These are phyloP conservation scores for Bellardia pandia DNA, from an alignment of 2,888 invertebrate genomes.

Conservation along the genomic window DNA sequence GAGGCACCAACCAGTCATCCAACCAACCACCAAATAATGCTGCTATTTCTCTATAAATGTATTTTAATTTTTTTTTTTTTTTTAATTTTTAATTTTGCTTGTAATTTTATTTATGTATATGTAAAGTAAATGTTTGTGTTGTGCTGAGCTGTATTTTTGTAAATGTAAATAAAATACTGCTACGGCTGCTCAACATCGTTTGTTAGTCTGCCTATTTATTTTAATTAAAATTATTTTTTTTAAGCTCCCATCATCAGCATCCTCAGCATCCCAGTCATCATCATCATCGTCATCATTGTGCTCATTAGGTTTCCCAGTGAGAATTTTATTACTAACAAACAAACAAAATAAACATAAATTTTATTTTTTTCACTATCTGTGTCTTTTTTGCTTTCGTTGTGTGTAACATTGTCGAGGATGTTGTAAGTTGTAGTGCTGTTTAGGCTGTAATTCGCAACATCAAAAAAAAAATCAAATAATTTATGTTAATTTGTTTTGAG, in stretches of 20 bases:
- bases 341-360: not conserved
- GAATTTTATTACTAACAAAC: constrained; percentile 15
- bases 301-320: constrained; percentile 54
- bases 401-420: not conserved
- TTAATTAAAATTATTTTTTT: constrained; percentile 61
- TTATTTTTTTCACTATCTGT: not conserved
- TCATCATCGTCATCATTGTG: constrained; percentile 29
- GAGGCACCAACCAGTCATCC: not conserved
- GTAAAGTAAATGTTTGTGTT: not conserved
- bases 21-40: not conserved
- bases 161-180: constrained; percentile 35
- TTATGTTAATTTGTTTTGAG: constrained; percentile 40
- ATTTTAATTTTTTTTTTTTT: not conserved
- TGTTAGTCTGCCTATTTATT: constrained; percentile 60
- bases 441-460: not conserved
- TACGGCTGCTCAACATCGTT: not conserved
- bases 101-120: not conserved
- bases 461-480: constrained; percentile 12
- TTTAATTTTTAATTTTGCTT: not conserved
- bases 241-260: constrained; percentile 30
- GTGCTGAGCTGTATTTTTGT: not conserved
- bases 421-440: constrained; percentile 7
- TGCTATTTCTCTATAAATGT: not conserved
- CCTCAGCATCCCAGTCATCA: not conserved
- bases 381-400: not conserved